Evolutionary conservation across 2,797 vertebrate genomes (phyloP), one percentile per base, ranked within the genome.

Genomic region (Arctocebus calabarensis): DNA sequence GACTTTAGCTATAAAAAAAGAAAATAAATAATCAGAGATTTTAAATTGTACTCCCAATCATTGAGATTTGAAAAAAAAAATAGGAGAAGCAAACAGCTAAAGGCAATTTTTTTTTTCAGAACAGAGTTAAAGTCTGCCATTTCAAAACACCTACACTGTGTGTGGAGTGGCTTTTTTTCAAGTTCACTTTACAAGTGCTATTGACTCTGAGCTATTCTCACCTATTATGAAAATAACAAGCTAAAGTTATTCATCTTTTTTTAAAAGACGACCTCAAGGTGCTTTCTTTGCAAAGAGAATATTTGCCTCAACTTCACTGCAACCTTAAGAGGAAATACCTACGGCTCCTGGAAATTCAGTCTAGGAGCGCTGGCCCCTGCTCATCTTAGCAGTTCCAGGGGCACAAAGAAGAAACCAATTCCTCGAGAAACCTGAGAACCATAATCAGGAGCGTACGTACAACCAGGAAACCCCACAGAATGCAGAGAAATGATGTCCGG

Each of bases 151-250:
- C 29, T 20, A 29, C n/a, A 73, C 9, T 57, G 37, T 64, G 34
- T 45, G n/a, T 25, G 74, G 5, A 14, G 16, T 57, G 48, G 32
- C 55, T 75, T 82, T 94, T 94, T 94, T 81, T 62, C 75, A 91
- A 92, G 74, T 92, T 93, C 43, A 84, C 88, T 86, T 89, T 12
- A 78, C 68, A 87, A 82, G 32, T 55, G 11, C 29, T 87, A 83
- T 17, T 91, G 87, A 96, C 81, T 93, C 89, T 34, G n/a, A 91
- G 11, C 22, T 90, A 73, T 61, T 79, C 70, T 84, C 61, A 94
- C 17, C 32, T 59, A 95, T 73, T 89, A 84, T 78, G 25, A 95
- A 96, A 91, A 93, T 75, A 88, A 77, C 45, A 93, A 90, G 14
- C 61, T 52, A 66, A 94, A 93, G 40, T 86, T 94, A 27, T 25